Base-by-base conservation (phyloP, 2,888 invertebrate species). In the Caenorhabditis sp. region DNA sequence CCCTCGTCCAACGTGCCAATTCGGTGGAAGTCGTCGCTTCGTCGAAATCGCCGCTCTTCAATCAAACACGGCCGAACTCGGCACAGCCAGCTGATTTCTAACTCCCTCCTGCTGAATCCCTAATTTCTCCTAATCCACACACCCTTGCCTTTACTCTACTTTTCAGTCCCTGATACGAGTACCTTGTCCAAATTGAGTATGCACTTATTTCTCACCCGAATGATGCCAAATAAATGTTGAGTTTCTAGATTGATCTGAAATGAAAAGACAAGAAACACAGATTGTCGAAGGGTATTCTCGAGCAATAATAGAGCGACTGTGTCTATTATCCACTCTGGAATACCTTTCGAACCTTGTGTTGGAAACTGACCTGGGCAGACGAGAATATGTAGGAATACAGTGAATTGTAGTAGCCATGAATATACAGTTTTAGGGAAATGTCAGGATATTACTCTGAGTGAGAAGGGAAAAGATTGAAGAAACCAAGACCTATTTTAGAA, bases 281-380 rank as follows among this genome's bases (percentile, higher is more conserved):
- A 40, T 53, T 18, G 65, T 62, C 82, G 65, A 79, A 60, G 82
- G 85, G 83, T 83, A 85, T 83, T 85, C 85, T 85, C 83, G 79
- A 85, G 85, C 85, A 85, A 85, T 85, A 85, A 85, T 74, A 85
- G 6, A 58, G 61, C 5, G 28, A 18, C 11, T 44, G 51, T 5
- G 15, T 47, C 51, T 85, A 83, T 85, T 85, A 85, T 85, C 72
- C 24, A 71, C 85, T 62, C 61, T 69, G 13, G 85, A 85, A 81
- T 55, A 83, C 83, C 85, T 60, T 65, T 72, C 61, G 77, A 76
- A 22, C 47, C 6, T 44, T 24, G 32, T 22, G 67, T 22, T 50
- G 15, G 0, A 51, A 44, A 44, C 67, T 67, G 24, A 51, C 64
- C 47, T 2, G 20, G 6, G 5, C n/a, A 11, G 22, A 40, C 11